phyloP scores from a whole-genome alignment of 1,140 invertebrate genomes.

The Meloidogyne exigua region DNA sequence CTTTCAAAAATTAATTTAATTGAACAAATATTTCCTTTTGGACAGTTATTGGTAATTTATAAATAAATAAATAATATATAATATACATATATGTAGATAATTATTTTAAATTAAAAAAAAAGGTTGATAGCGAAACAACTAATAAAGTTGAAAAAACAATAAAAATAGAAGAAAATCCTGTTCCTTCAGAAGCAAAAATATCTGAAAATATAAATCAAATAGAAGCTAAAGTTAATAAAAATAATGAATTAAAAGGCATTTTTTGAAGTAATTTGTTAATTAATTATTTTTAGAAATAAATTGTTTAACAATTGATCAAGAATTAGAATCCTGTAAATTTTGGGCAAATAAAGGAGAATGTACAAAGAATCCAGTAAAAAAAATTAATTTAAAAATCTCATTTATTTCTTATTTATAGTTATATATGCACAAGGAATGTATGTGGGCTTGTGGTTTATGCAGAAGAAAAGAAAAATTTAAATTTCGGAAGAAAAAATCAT shows the following conservation, averaged over 20 bases:
- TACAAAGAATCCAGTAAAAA: background rate
- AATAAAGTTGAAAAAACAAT: background rate
- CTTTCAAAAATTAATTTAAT: constrained; percentile 6
- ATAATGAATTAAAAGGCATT: background rate
- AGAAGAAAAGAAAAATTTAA: background rate
- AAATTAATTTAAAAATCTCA: background rate
- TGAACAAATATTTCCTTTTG: constrained; percentile 6
- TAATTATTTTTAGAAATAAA: constrained; percentile 1
- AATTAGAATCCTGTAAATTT: constrained; percentile 12
- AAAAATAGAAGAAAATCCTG: background rate
- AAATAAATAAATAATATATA: constrained; percentile 1
- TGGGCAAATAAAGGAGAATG: constrained; percentile 13
- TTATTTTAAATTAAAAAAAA: background rate
- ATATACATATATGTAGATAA: no score
- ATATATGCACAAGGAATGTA: constrained; percentile 11
- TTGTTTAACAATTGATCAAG: background rate
- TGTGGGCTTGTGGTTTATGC: constrained; percentile 12
- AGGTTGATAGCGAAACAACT: background rate
- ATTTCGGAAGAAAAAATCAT: background rate
- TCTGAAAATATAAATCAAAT: background rate
- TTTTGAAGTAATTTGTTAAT: background rate
- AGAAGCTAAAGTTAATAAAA: background rate
- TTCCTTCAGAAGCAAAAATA: constrained; percentile 1
- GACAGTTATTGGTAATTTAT: background rate
- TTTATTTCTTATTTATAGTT: background rate